Evolutionary conservation across 30 jellyfish, hydroid and myxozoan genomes (phyloP), one percentile per base, ranked within the genome.

Genomic region (Chironex yamaguchii): DNA sequence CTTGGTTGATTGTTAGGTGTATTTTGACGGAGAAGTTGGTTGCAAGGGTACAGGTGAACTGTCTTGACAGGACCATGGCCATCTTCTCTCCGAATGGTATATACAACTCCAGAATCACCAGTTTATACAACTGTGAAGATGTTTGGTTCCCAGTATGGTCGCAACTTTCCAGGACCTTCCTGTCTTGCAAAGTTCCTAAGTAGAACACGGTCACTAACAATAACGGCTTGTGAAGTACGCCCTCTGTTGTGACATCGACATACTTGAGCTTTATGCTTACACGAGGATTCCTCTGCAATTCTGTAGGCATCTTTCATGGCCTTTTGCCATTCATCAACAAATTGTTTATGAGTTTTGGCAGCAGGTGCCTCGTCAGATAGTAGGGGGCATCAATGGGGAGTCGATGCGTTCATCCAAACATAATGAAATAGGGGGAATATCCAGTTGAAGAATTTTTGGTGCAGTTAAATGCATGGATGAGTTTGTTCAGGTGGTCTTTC

Each of bases 381-480:
- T 6, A 42, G 58, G 58, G 17, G 13, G 17, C 58, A 42, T 42
- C 58, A 42, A 42, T 42, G 58, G 58, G 58, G 13, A 9, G 17
- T 9, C 58, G 17, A 42, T 9, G 58, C 9, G 9, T 9, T 42
- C 17, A 17, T 42, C 58, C 58, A 42, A 42, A 42, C 58, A 42
- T 42, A 9, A 42, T 6, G 58, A 42, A 42, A 42, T 42, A 6
- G 58, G 17, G 17, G 9, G 58, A 42, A 17, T 6, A 42, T 9
- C 58, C 58, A 6, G 17, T 42, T 42, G 58, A 9, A 6, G 58
- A 42, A 17, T 42, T 42, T 17, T 42, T 42, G 17, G 58, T 49
- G 89, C 64, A 51, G 83, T 76, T 76, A 52, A n/a, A 76, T 50
- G 89, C 84, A 53, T 27, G 35, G 1, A 22, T 58, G n/a, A 76